These are phyloP conservation scores for Caracal caracal DNA, from an alignment of 2,113 vertebrate species.

Conservation along the genomic window DNA sequence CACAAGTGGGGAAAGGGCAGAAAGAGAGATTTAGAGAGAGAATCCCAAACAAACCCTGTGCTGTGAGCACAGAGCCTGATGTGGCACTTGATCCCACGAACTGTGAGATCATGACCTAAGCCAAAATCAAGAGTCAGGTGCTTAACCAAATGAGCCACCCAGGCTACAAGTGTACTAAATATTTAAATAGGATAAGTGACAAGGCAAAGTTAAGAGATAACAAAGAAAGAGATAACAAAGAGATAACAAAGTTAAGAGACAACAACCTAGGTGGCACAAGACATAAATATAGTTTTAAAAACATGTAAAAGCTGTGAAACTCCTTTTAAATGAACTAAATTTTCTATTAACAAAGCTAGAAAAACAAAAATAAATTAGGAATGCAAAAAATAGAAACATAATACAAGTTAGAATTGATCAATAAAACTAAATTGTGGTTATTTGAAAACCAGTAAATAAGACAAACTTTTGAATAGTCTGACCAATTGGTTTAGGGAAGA, in stretches of 20 bases:
- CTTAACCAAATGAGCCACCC: too few relatives aligned
- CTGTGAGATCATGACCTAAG: too few relatives aligned
- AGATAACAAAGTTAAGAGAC: neutral
- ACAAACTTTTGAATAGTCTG: neutral
- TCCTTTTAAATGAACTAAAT: neutral
- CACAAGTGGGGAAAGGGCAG: too few relatives aligned
- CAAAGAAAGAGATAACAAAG: too few relatives aligned
- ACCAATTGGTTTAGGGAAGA: neutral
- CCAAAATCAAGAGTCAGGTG: too few relatives aligned
- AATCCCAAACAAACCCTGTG: too few relatives aligned
- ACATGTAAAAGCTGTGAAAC: neutral
- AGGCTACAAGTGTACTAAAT: neutral
- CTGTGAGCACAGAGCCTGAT: too few relatives aligned
- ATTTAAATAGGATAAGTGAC: neutral
- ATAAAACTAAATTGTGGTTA: neutral
- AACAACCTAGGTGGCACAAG: neutral
- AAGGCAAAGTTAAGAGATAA: neutral
- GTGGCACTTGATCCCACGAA: too few relatives aligned
- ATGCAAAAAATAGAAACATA: neutral
- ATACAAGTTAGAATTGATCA: neutral
- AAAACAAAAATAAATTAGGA: neutral
- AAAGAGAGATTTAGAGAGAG: too few relatives aligned
- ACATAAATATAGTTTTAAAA: neutral
- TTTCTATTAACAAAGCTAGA: neutral
- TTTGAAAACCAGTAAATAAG: neutral